Base-by-base conservation (phyloP, 2,888 invertebrate species). In the Drosophila subquinaria region DNA sequence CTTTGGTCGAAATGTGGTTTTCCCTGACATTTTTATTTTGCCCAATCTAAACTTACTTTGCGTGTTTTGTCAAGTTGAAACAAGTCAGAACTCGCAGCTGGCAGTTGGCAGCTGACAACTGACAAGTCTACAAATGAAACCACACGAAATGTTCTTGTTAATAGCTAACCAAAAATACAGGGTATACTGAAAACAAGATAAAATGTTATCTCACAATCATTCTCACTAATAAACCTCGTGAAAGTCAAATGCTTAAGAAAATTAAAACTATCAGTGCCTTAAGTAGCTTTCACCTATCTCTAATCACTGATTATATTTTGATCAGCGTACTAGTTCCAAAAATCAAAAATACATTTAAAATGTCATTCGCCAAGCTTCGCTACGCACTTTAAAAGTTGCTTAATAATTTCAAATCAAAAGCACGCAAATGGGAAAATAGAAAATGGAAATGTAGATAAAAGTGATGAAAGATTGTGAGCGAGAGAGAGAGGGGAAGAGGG, bases 361-460 rank as follows among this genome's bases (percentile, higher is more conserved):
- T 56, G 53, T 73, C 69, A 55, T 63, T 56, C 43, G 43, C 35
- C 17, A 20, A 33, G 43, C 33, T 43, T 56, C 56, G 56, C 35
- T 35, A 53, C 63, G 59, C 47, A 75, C 69, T 76, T 13, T 56
- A 65, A 65, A 76, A 57, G 70, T 75, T 59, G 61, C 66, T 59
- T 36, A 53, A 71, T 70, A 68, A 68, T 77, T 76, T 76, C 15
- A 72, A 77, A 77, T 77, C 77, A 77, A 47, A 52, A 40, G 57
- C 45, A 51, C 17, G 23, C 27, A 11, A 59, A 42, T 33, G 30
- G 20, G 8, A 56, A 60, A 64, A 74, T 73, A 62, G 50, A 20
- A 64, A 73, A 60, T 52, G 61, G 48, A 59, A 62, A 70, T 62
- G 61, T 57, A 47, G 56, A 56, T 51, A 56, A 65, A 71, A 45